Evolutionary conservation across 2,888 invertebrate genomes (phyloP).

Genomic region (Erebia ligea): DNA sequence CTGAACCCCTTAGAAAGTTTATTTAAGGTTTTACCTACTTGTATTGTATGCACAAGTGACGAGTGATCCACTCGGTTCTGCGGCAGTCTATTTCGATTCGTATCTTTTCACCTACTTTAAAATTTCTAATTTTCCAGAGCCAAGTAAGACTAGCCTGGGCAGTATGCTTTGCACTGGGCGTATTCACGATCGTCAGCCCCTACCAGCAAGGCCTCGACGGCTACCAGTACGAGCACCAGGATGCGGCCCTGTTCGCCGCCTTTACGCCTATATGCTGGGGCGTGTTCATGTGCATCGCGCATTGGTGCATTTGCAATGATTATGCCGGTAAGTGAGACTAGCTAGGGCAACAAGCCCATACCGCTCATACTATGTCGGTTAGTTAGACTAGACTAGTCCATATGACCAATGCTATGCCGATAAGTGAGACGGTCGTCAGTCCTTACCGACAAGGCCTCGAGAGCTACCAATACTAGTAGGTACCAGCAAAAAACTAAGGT

Average conservation of each 20-base stretch:
- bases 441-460: constrained; percentile 81
- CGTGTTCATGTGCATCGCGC: constrained; percentile 72
- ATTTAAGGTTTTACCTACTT: no score
- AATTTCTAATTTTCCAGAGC: constrained; percentile 51
- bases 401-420: not conserved
- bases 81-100: no score
- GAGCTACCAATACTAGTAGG: constrained; percentile 70
- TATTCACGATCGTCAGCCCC: constrained; percentile 76
- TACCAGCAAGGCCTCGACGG: constrained; percentile 78
- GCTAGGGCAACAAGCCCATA: not conserved
- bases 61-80: no score
- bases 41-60: no score
- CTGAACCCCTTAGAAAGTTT: no score
- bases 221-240: constrained; percentile 74
- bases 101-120: no score
- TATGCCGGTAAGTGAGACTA: constrained; percentile 72
- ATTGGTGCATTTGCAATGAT: constrained; percentile 80
- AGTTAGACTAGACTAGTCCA: no score
- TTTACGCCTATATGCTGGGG: constrained; percentile 84
- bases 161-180: constrained; percentile 60
- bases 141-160: constrained; percentile 72
- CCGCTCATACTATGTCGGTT: no score
- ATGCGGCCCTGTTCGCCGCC: constrained; percentile 82
- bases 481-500: no score
- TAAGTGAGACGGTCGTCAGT: constrained; percentile 68